Conservation (phyloP, 2,888 invertebrate genomes). For the Dastarcus helophoroides region DNA sequence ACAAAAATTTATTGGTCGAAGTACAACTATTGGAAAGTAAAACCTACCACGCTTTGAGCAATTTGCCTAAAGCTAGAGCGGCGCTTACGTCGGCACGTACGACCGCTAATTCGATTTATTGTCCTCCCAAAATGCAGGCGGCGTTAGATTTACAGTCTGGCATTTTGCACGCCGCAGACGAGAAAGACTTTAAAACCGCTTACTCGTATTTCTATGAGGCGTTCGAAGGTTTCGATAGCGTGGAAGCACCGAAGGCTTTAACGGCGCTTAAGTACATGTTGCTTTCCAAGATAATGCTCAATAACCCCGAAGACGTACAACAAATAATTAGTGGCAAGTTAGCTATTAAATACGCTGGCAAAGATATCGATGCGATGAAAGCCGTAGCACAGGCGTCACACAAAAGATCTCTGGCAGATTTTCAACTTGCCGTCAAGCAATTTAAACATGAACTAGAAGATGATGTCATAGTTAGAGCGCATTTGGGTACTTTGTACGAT, state of each 20-base stretch:
- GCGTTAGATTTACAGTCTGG: slow-evolving; percentile 95
- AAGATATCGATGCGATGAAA: slow-evolving; percentile 96
- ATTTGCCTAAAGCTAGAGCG: slow-evolving; percentile 91
- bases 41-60: slow-evolving; percentile 94
- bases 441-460: slow-evolving; percentile 85
- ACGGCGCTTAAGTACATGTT: slow-evolving; percentile 99
- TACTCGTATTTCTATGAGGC: slow-evolving; percentile 99
- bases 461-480: slow-evolving; percentile 94
- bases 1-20: slow-evolving; percentile 96
- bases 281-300: slow-evolving; percentile 96
- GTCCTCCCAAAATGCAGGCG: slow-evolving; percentile 97
- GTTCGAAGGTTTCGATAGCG: slow-evolving; percentile 96
- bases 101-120: slow-evolving; percentile 99
- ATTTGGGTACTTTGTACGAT: slow-evolving; percentile 93
- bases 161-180: slow-evolving; percentile 98
- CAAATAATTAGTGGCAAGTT: slow-evolving; percentile 93
- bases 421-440: slow-evolving; percentile 77
- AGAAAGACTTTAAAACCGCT: slow-evolving; percentile 98
- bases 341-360: slow-evolving; percentile 91
- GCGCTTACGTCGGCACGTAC: slow-evolving; percentile 96
- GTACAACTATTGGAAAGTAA: slow-evolving; percentile 97
- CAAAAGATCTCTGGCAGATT: slow-evolving; percentile 92
- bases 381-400: slow-evolving; percentile 93
- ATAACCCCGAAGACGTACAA: slow-evolving; percentile 91
- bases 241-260: slow-evolving; percentile 82